Evolutionary conservation across 2,888 invertebrate species (phyloP).

Genomic region (Cheilosia vernalis): DNA sequence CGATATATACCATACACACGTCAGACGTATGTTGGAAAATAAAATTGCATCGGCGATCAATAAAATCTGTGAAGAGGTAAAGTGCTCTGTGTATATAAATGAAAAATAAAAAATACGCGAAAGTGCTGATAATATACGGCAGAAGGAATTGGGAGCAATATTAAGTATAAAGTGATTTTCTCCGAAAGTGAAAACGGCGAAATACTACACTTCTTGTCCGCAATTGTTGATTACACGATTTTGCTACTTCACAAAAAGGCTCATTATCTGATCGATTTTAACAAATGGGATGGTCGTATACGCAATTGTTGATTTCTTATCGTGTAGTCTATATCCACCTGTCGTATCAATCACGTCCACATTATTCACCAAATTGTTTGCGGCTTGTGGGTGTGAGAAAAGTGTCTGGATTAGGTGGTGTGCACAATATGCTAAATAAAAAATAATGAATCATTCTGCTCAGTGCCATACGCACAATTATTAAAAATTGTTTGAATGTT

Average conservation of each 20-base stretch:
- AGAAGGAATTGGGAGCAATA: constrained; percentile 5
- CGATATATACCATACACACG: constrained; percentile 9
- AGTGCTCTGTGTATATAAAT: constrained; percentile 43
- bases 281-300: not conserved
- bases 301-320: constrained; percentile 26
- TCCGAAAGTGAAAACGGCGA: constrained; percentile 29
- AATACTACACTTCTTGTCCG: constrained; percentile 45
- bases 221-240: constrained; percentile 27
- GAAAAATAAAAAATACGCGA: constrained; percentile 17
- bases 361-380: constrained; percentile 20
- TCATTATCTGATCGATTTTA: constrained; percentile 24
- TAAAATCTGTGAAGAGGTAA: constrained; percentile 67
- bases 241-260: constrained; percentile 6
- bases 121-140: not conserved
- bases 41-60: constrained; percentile 64
- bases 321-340: constrained; percentile 2
- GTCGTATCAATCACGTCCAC: constrained; percentile 1
- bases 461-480: not conserved
- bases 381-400: constrained; percentile 17
- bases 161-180: constrained; percentile 20
- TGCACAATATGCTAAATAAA: constrained; percentile 14
- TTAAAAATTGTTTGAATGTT: not conserved
- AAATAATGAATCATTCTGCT: constrained; percentile 28
- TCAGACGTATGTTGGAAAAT: constrained; percentile 16
- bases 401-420: constrained; percentile 39